Base-by-base conservation (phyloP, 1,140 invertebrate species). In the Potamilus streckersoni region DNA sequence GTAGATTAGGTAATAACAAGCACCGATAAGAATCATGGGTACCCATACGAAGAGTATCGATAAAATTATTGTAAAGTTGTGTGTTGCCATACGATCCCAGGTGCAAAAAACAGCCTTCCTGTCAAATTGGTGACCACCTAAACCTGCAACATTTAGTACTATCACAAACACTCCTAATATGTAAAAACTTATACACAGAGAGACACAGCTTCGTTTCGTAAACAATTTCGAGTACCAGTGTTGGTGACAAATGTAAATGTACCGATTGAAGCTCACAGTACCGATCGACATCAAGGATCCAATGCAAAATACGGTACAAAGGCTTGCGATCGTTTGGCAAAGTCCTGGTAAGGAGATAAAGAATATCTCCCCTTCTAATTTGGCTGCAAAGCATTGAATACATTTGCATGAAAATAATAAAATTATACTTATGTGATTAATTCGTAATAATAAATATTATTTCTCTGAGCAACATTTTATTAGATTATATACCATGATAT, bases 71-170 rank as follows among this genome's bases (percentile, higher is more conserved):
- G 60, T 62, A 62, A n/a, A 62, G 6, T 19, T 19, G 60, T 62
- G 23, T 1, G 60, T 62, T 67, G n/a, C 19, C 81, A 87, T 83
- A 58, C 86, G 65, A 69, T 87, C 82, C 82, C 83, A 85, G 49
- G 84, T 81, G 69, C 86, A 87, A 49, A 81, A 82, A n/a, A 84
- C 27, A 61, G 81, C 86, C 67, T 87, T 87, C 57, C 71, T 62
- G 23, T 62, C 60, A 23, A 62, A 62, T 19, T 23, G 19, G 23
- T 62, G 60, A 14, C 23, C 60, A 8, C 60, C 60, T 19, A 62
- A 19, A 14, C 60, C 60, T 62, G 60, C 60, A n/a, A 23, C 23
- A 62, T 62, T 62, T 62, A 62, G 23, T 23, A 62, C 6, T n/a
- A 62, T 23, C 23, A 62, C 19, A 62, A 23, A n/a, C 19, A 23